Percentiles rank a stretch among this genome's conserved stretches.
phyloP scores from a whole-genome alignment of 2,888 invertebrate species.

The Agonopterix subpropinquella region DNA sequence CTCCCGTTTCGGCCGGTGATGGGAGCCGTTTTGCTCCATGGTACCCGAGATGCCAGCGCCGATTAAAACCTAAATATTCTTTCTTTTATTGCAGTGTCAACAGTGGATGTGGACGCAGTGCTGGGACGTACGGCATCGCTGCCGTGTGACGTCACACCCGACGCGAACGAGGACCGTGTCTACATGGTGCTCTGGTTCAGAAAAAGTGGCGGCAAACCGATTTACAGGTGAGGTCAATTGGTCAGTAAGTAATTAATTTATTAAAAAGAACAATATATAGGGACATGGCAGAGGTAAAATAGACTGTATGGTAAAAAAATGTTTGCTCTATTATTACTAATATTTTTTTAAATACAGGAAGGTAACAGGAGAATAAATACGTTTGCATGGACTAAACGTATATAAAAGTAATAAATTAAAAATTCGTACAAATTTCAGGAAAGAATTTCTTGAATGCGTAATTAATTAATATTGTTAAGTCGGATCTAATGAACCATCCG shows the following conservation, averaged over 20 bases:
- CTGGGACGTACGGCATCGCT: constrained; percentile 88
- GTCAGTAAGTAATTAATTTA: no score
- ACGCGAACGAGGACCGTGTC: constrained; percentile 87
- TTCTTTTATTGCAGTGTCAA: constrained; percentile 55
- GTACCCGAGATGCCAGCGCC: no score
- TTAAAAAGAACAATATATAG: no score
- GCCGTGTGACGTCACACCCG: constrained; percentile 92
- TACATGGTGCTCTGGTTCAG: constrained; percentile 96
- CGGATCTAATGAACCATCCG: constrained; percentile 59
- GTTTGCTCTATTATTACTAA: no score
- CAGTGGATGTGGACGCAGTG: constrained; percentile 85
- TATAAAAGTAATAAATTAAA: no score
- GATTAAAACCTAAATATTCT: background rate
- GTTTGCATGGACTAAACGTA: no score
- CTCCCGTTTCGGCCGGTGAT: no score
- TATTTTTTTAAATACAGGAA: no score
- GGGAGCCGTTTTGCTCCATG: no score
- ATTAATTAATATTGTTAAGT: constrained; percentile 59
- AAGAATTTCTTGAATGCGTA: constrained; percentile 32
- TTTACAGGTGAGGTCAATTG: constrained; percentile 84
- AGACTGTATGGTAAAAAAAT: no score
- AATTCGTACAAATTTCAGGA: background rate
- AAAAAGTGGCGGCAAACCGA: constrained; percentile 89
- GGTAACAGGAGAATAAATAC: no score
- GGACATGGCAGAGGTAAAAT: no score